These are phyloP conservation scores for Leucoraja ocellata DNA, from an alignment of 2,797 vertebrate genomes.

Conservation along the genomic window DNA sequence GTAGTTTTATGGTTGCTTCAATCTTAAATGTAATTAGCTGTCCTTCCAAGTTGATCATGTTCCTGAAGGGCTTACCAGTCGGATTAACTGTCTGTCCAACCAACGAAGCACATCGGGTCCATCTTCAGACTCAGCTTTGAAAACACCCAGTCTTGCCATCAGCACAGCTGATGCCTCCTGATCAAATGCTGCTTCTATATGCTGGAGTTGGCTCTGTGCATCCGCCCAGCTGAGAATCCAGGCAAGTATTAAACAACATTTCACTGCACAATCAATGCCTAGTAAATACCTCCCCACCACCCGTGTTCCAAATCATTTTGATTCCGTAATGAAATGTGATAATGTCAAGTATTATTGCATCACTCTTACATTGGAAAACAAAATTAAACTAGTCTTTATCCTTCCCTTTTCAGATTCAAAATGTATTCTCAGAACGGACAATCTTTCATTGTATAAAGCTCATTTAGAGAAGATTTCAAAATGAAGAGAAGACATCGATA, in stretches of 20 bases:
- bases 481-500: no score
- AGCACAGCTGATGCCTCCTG: slow-evolving; percentile 89
- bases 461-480: no score
- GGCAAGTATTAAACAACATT: not conserved
- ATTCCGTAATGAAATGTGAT: not conserved
- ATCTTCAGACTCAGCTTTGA: slow-evolving; percentile 87
- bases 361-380: not conserved
- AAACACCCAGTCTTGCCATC: slow-evolving; percentile 90
- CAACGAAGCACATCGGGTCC: slow-evolving; percentile 90
- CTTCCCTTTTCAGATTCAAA: not conserved
- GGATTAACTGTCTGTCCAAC: slow-evolving; percentile 93
- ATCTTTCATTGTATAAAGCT: not conserved
- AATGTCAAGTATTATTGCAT: not conserved
- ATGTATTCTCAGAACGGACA: not conserved
- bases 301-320: not conserved
- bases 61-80: slow-evolving; percentile 67
- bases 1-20: not conserved
- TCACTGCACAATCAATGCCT: not conserved
- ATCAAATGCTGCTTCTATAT: slow-evolving; percentile 91
- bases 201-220: slow-evolving; percentile 87
- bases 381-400: not conserved
- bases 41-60: not conserved
- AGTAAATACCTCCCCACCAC: no score
- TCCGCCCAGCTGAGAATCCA: slow-evolving; percentile 78
- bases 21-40: not conserved